These are phyloP conservation scores for Drosophila persimilis DNA, from an alignment of 1,140 invertebrate species.

Conservation along the genomic window DNA sequence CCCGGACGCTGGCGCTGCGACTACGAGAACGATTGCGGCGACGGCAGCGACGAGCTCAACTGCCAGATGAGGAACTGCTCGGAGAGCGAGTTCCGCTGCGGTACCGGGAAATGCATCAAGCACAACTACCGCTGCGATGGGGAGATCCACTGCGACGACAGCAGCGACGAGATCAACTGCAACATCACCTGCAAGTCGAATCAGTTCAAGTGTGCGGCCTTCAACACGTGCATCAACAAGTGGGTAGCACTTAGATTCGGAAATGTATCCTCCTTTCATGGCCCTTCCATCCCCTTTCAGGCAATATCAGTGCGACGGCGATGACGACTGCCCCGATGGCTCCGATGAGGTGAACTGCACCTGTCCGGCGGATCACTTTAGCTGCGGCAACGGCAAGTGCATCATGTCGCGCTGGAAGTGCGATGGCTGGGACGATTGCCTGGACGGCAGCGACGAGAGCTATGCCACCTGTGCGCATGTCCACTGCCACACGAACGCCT, in stretches of 20 bases:
- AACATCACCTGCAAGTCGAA: constrained; percentile 70
- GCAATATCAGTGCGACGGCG: constrained; percentile 83
- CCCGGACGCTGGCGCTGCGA: constrained; percentile 92
- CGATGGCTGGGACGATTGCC: constrained; percentile 89
- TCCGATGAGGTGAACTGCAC: constrained; percentile 92
- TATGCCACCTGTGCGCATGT: constrained; percentile 90
- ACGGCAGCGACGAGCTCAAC: constrained; percentile 88
- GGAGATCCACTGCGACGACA: constrained; percentile 88
- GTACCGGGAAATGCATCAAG: constrained; percentile 88
- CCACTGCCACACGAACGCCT: constrained; percentile 88
- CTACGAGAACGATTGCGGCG: constrained; percentile 91
- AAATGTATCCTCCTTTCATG: neutral
- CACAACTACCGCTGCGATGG: constrained; percentile 87
- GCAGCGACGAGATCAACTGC: constrained; percentile 88
- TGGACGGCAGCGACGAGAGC: constrained; percentile 93
- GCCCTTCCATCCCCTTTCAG: constrained; percentile 16
- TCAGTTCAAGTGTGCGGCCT: constrained; percentile 84
- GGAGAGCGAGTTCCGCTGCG: constrained; percentile 88
- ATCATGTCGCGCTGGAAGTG: constrained; percentile 94
- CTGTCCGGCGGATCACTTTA: constrained; percentile 96
- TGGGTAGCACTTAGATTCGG: constrained; percentile 20
- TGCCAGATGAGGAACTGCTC: constrained; percentile 88
- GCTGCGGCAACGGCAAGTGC: constrained; percentile 92
- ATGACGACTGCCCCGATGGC: constrained; percentile 97
- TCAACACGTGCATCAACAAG: constrained; percentile 88